Conservation (phyloP, 2,888 invertebrate genomes). For the Drosophila lacicola region DNA sequence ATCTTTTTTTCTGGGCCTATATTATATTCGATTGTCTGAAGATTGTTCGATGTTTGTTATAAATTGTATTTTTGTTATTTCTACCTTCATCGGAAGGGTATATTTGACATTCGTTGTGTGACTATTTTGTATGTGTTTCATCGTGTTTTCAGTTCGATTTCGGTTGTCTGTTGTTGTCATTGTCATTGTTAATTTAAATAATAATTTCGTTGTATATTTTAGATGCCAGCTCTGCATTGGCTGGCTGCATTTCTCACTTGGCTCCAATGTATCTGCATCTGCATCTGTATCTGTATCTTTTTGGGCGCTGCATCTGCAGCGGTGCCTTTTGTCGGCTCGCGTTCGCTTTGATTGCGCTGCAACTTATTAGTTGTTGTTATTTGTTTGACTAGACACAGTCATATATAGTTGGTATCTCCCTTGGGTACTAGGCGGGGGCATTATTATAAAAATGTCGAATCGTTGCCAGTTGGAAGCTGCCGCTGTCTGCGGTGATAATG, state of each 20-base stretch:
- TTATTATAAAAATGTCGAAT: slow-evolving; percentile 59
- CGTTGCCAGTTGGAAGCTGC: slow-evolving; percentile 74
- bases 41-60: no score
- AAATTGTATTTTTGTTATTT: not conserved
- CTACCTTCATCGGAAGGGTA: slow-evolving; percentile 14
- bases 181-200: slow-evolving; percentile 69
- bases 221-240: slow-evolving; percentile 33
- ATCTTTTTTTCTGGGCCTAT: no score
- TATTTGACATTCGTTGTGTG: slow-evolving; percentile 3
- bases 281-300: slow-evolving; percentile 13
- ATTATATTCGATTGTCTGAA: no score
- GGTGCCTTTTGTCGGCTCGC: slow-evolving; percentile 73
- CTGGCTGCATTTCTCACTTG: slow-evolving; percentile 45
- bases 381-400: slow-evolving; percentile 82
- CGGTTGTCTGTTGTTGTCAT: slow-evolving; percentile 21
- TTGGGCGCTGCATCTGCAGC: slow-evolving; percentile 34
- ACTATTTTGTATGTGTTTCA: not conserved
- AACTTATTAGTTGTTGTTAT: slow-evolving; percentile 83
- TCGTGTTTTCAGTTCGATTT: slow-evolving; percentile 28
- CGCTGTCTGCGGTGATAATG: slow-evolving; percentile 79
- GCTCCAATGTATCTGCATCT: slow-evolving; percentile 15
- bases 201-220: slow-evolving; percentile 67
- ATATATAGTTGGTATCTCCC: slow-evolving; percentile 62
- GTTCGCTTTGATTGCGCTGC: slow-evolving; percentile 70
- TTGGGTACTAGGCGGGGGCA: slow-evolving; percentile 25